Evolutionary conservation across 2,797 vertebrate species (phyloP).

Genomic region (Centropyge bicolor): DNA sequence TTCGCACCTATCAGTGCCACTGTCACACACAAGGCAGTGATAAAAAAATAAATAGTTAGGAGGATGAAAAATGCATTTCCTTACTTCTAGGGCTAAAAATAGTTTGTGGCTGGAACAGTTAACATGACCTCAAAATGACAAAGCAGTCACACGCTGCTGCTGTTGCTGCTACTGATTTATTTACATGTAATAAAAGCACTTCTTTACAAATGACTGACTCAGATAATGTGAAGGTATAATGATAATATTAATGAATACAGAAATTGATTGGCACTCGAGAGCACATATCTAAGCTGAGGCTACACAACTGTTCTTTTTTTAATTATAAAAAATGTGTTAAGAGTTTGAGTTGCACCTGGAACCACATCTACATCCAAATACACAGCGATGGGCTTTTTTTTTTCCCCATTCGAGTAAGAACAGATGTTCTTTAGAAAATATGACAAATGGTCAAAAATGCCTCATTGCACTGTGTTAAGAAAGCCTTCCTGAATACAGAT

Average conservation of each 20-base stretch:
- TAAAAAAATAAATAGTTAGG: constrained; percentile 55
- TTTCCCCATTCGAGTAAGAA: not conserved
- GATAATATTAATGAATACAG: not conserved
- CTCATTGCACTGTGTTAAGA: not conserved
- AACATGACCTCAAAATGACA: constrained; percentile 62
- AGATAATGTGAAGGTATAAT: not conserved
- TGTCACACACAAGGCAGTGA: constrained; percentile 29
- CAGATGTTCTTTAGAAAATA: not conserved
- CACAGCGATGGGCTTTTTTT: no score
- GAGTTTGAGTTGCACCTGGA: not conserved
- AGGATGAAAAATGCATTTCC: constrained; percentile 65
- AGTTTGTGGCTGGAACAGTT: constrained; percentile 41
- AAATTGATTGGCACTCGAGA: not conserved
- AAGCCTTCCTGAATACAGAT: not conserved
- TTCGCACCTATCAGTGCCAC: constrained; percentile 29
- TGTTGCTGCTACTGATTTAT: constrained; percentile 25
- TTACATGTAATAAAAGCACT: constrained; percentile 11
- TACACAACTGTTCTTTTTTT: not conserved
- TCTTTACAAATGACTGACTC: not conserved
- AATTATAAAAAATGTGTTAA: not conserved
- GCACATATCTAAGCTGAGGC: not conserved
- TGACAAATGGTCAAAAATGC: not conserved
- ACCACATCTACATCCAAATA: not conserved
- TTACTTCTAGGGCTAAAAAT: constrained; percentile 51
- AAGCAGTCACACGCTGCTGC: constrained; percentile 28